phyloP scores from a whole-genome alignment of 35 echinoderm and acorn worm genomes.

The Amphiura filiformis region DNA sequence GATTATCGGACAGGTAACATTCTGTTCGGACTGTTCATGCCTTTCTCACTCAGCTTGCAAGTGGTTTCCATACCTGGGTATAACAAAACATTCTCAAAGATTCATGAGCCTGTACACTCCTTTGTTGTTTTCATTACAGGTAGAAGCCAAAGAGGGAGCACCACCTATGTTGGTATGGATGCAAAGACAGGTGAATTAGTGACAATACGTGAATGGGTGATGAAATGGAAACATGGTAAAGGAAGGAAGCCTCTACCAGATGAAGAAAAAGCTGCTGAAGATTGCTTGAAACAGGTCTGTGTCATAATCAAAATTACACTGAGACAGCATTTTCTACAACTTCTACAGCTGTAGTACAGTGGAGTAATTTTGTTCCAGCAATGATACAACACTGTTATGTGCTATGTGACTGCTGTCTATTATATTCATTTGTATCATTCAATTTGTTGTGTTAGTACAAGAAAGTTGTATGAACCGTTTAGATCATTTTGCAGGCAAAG shows the following conservation, averaged over 20 bases:
- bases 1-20: not conserved
- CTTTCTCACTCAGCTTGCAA: not conserved
- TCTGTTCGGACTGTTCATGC: not conserved
- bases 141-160: slow-evolving; percentile 43
- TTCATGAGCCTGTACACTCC: too few species aligned
- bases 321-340: not conserved
- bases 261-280: slow-evolving; percentile 80
- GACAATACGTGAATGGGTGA: slow-evolving; percentile 77
- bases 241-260: slow-evolving; percentile 86
- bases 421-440: not conserved
- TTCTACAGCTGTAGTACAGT: too few species aligned
- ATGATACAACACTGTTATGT: too few species aligned
- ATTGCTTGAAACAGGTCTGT: slow-evolving; percentile 79
- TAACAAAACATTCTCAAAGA: too few species aligned
- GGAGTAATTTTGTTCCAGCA: too few species aligned
- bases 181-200: slow-evolving; percentile 60
- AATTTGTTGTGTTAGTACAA: too few species aligned
- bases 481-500: too few species aligned
- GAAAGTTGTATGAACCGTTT: too few species aligned
- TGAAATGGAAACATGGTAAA: slow-evolving; percentile 98
- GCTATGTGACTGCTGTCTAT: not conserved
- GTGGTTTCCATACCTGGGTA: too few species aligned
- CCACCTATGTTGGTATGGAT: slow-evolving; percentile 88
- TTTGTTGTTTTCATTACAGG: slow-evolving; percentile 17
- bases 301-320: not conserved